These are phyloP conservation scores for Artibeus jamaicensis DNA, from an alignment of 2,797 vertebrate genomes.

Conservation along the genomic window DNA sequence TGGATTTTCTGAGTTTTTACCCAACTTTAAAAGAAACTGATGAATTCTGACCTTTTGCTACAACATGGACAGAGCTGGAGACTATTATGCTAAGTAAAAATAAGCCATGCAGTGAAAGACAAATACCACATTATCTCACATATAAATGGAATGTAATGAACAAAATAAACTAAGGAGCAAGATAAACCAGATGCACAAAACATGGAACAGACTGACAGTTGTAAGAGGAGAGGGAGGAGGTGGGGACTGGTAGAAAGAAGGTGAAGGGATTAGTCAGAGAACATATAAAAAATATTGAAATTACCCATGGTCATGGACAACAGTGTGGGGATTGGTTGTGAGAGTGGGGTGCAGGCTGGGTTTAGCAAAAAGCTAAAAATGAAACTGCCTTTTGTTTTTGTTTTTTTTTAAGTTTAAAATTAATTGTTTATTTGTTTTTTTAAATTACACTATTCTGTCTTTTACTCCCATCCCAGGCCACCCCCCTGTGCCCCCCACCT, in stretches of 20 bases:
- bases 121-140: background rate
- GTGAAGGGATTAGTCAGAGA: background rate
- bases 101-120: background rate
- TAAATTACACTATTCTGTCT: too few species aligned
- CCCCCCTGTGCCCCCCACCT: too few species aligned
- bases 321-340: background rate
- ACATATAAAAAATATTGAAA: background rate
- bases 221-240: background rate
- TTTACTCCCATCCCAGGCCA: too few species aligned
- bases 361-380: too few species aligned
- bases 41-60: background rate
- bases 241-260: background rate
- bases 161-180: background rate
- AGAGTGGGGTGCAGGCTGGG: background rate
- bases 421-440: too few species aligned
- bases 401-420: too few species aligned
- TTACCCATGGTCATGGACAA: background rate
- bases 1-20: background rate
- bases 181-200: background rate
- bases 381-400: too few species aligned
- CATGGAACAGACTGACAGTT: background rate
- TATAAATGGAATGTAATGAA: background rate
- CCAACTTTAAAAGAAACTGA: conserved; percentile 13
- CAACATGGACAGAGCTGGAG: background rate
- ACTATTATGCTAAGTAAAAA: background rate